Percentiles rank a stretch among this genome's conserved stretches.
Evolutionary conservation across 2,113 vertebrate species (phyloP).

Genomic region (Strix aluco): DNA sequence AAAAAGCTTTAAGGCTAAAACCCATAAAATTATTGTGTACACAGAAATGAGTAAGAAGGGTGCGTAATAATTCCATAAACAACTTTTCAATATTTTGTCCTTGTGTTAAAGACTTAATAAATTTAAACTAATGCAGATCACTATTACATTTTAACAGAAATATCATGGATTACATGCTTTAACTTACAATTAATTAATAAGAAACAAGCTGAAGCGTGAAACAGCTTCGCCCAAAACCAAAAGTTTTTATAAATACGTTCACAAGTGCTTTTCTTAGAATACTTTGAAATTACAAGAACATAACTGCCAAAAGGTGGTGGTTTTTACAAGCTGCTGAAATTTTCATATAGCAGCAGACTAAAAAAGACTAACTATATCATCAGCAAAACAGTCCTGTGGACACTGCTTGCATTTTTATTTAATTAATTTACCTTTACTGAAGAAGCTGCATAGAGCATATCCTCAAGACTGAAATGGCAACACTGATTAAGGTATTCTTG

Average conservation of each 20-base stretch:
- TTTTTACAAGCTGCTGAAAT: neutral
- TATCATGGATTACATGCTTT: neutral
- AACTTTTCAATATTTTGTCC: neutral
- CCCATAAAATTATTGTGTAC: neutral
- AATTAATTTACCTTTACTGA: slow-evolving; percentile 87
- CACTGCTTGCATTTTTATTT: neutral
- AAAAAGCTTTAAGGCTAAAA: neutral
- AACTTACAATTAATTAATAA: neutral
- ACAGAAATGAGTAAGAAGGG: neutral
- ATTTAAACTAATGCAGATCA: neutral
- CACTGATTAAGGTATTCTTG: slow-evolving; percentile 90
- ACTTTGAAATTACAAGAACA: neutral
- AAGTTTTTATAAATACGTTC: neutral
- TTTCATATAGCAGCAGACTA: neutral
- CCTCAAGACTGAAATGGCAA: slow-evolving; percentile 94
- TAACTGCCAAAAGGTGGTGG: neutral
- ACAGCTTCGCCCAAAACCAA: neutral
- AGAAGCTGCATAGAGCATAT: slow-evolving; percentile 94
- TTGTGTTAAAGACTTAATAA: neutral
- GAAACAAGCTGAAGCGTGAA: neutral
- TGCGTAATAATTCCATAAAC: neutral
- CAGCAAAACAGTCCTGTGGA: neutral
- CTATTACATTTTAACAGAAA: neutral
- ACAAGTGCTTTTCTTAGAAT: neutral
- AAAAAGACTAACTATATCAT: neutral